Base-by-base conservation (phyloP, 2,888 invertebrate genomes). In the Diarsia mendica region DNA sequence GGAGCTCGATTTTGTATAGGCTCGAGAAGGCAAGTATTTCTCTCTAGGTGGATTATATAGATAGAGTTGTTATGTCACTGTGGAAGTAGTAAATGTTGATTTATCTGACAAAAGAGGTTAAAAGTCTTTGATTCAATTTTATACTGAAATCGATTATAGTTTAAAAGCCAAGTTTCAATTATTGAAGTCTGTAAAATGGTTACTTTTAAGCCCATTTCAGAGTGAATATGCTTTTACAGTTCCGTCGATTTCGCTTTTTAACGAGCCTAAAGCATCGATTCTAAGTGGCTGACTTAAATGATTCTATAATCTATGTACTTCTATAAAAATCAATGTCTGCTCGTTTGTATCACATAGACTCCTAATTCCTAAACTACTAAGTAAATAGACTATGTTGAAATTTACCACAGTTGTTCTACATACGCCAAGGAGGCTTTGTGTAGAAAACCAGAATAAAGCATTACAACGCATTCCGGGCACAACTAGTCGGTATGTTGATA, bases 11-110 rank as follows among this genome's bases (percentile, higher is more conserved):
- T 64, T 33, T 13, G 58, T 33, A 51, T 64, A 49, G 33, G 49
- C 63, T 77, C 80, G 79, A 72, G 72, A 58, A 64, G 28, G 55
- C 55, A 33, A 74, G 23, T 74, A 20, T 33, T 51, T 53, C 4
- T 51, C 39, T 39, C 6, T 75, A 33, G 23, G 44, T n/a, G 18
- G 23, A 55, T 23, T 75, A 64, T 80, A 51, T 33, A 44, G 63
- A 11, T 46, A 72, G 55, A 64, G 55, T 58, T 64, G 20, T 65
- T 65, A 65, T 75, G 20, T 51, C 5, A 65, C 46, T 28, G 55
- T 60, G 9, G 23, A 65, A 65, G 51, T 75, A 58, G 64, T 18
- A 11, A 46, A n/a, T 58, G 15, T 44, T 1, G 0, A 13, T 44
- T 33, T 23, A 28, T 48, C 48, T 53, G n/a, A 39, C 8, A 28